Percentiles rank a stretch among this genome's conserved stretches.
Conservation (phyloP, 2,797 vertebrate genomes). For the Heteromormyrus szaboi region DNA sequence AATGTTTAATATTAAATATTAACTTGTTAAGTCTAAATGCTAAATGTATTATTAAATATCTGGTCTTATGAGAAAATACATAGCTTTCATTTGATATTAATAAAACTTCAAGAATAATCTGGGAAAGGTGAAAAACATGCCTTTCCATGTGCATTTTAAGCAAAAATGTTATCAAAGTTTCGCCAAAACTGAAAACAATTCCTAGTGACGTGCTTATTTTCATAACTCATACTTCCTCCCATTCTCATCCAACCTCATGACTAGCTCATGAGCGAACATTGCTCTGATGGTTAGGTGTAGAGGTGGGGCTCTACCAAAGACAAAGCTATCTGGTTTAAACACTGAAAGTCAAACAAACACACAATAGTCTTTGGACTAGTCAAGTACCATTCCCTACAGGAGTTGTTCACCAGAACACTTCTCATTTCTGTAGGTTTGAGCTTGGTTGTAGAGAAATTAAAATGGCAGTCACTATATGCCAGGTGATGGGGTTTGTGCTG, state of each 20-base stretch:
- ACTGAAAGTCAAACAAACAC: slow-evolving; percentile 29
- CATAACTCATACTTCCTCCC: not conserved
- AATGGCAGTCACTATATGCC: slow-evolving; percentile 77
- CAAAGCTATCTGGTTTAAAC: slow-evolving; percentile 39
- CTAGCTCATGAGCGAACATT: slow-evolving; percentile 44
- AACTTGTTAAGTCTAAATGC: not conserved
- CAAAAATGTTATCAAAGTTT: not conserved
- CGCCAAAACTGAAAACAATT: not conserved
- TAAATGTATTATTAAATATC: not conserved
- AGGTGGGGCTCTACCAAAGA: slow-evolving; percentile 37
- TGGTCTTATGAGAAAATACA: not conserved
- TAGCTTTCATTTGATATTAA: not conserved
- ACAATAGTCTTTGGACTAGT: not conserved
- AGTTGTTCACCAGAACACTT: not conserved
- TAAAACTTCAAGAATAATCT: not conserved
- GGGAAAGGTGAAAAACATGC: not conserved
- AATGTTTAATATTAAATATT: not conserved
- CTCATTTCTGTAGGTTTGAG: not conserved
- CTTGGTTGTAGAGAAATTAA: not conserved
- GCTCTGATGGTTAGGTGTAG: slow-evolving; percentile 23
- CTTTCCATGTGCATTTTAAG: not conserved
- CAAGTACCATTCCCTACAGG: not conserved
- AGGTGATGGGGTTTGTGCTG: slow-evolving; percentile 75
- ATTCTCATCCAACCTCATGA: slow-evolving; percentile 18
- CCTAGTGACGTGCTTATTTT: not conserved